Evolutionary conservation across 2,888 invertebrate genomes (phyloP).

Genomic region (Lycocerus yunnanus): DNA sequence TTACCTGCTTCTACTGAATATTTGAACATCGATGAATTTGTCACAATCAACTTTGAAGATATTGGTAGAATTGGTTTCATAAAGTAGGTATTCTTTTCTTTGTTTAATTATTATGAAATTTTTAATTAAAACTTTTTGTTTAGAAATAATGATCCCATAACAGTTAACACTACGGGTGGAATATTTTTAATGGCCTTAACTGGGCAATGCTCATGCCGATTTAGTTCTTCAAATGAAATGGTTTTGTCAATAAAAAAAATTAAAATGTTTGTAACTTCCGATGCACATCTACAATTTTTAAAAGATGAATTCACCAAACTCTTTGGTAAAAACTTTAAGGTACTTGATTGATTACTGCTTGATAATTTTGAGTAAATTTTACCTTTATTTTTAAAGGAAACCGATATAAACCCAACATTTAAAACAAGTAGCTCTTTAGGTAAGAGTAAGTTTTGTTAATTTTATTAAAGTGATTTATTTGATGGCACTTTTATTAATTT

Average conservation of each 20-base stretch:
- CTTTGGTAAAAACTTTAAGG: background rate
- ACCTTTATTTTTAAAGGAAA: background rate
- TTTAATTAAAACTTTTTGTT: background rate
- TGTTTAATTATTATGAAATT: background rate
- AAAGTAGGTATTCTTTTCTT: background rate
- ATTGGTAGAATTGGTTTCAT: background rate
- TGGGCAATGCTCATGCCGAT: background rate
- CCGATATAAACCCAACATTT: background rate
- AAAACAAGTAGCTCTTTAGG: background rate
- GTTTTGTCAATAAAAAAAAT: background rate
- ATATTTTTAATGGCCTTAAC: background rate
- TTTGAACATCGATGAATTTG: background rate
- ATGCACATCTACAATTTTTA: background rate
- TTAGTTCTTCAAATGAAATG: background rate
- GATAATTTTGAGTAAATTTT: no score
- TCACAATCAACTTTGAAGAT: background rate
- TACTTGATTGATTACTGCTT: no score
- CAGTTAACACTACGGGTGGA: background rate
- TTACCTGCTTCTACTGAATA: background rate
- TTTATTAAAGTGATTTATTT: background rate
- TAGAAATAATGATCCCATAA: background rate
- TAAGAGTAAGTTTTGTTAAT: background rate
- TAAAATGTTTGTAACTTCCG: background rate
- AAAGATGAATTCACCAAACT: background rate
- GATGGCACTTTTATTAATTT: no score